Evolutionary conservation across 2,113 vertebrate species (phyloP).

Genomic region (Solea solea): DNA sequence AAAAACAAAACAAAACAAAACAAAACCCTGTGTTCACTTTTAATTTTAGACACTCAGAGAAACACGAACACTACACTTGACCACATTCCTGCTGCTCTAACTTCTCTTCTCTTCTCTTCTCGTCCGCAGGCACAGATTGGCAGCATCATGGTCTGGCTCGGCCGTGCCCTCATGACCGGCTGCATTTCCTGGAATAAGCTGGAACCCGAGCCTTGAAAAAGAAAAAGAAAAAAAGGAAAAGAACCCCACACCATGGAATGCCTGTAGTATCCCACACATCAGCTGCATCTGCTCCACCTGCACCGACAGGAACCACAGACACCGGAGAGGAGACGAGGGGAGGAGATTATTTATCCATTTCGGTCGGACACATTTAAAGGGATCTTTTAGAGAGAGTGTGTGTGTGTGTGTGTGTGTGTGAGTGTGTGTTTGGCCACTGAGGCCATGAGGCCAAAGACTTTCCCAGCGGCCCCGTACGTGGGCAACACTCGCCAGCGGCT

Average conservation of each 20-base stretch:
- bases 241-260: conserved; percentile 62
- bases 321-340: conserved; percentile 22
- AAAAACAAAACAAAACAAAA: not conserved
- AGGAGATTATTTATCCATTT: conserved; percentile 55
- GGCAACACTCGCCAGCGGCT: conserved; percentile 96
- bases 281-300: conserved; percentile 16
- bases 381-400: conserved; percentile 13
- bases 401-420: conserved; percentile 46
- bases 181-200: conserved; percentile 75
- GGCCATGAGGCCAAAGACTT: conserved; percentile 98
- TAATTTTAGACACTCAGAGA: conserved; percentile 23
- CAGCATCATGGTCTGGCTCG: conserved; percentile 68
- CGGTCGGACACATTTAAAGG: conserved; percentile 43
- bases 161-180: conserved; percentile 53
- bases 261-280: conserved; percentile 62
- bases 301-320: conserved; percentile 28
- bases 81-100: conserved; percentile 31
- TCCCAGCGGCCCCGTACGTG: conserved; percentile 94
- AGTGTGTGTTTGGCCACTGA: conserved; percentile 49
- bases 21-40: not conserved
- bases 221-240: too few species aligned
- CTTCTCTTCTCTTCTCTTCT: conserved; percentile 16
- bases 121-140: conserved; percentile 74
- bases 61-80: conserved; percentile 3
- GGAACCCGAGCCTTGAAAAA: conserved; percentile 76